phyloP scores from a whole-genome alignment of 2,113 vertebrate species.

The Esox niger region DNA sequence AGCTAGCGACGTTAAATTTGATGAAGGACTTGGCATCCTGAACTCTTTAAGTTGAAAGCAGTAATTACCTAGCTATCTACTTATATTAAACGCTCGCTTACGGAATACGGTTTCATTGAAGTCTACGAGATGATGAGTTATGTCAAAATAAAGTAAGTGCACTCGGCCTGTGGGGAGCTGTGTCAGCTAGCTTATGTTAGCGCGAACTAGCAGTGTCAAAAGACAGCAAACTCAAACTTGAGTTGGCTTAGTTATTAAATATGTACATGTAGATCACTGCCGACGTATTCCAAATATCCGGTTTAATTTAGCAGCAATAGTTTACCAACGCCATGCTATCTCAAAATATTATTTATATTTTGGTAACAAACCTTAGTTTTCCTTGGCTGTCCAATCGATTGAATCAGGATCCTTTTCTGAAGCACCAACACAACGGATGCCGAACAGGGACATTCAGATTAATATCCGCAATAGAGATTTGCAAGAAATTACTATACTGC shows the following conservation, averaged over 20 bases:
- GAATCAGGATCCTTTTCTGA: neutral
- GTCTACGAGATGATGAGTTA: neutral
- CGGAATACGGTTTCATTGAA: too few relatives aligned
- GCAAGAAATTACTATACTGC: neutral
- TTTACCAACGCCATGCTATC: neutral
- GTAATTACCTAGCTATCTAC: too few relatives aligned
- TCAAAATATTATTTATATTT: neutral
- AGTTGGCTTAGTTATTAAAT: too few relatives aligned
- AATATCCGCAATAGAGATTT: neutral
- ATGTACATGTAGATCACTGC: too few relatives aligned
- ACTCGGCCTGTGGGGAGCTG: too few relatives aligned
- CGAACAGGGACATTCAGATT: neutral
- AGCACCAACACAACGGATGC: slow-evolving; percentile 2
- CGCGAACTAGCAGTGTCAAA: too few relatives aligned
- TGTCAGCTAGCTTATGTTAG: too few relatives aligned
- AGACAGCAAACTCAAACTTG: neutral
- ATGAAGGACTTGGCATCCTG: too few relatives aligned
- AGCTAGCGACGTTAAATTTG: too few relatives aligned
- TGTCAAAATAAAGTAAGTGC: neutral
- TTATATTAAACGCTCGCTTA: too few relatives aligned
- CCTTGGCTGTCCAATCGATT: neutral
- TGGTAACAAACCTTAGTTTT: neutral
- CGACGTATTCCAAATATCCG: neutral
- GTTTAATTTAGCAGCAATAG: neutral
- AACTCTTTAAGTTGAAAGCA: too few relatives aligned